Evolutionary conservation across 2,888 invertebrate genomes (phyloP).

Genomic region (Acheta domesticus): DNA sequence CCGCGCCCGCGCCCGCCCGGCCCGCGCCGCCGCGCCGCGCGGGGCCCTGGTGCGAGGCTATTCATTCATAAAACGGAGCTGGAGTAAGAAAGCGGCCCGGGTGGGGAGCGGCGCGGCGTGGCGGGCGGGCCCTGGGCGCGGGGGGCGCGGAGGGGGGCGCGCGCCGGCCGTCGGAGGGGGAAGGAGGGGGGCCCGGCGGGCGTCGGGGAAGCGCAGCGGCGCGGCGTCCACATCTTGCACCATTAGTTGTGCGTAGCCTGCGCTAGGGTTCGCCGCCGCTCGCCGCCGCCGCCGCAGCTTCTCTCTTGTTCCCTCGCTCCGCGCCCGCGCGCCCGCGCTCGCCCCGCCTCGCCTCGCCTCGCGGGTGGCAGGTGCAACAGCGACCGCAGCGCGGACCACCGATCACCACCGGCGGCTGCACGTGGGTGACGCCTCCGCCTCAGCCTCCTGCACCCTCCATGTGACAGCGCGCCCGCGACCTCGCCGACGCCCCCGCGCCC

Average conservation of each 20-base stretch:
- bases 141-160: slow-evolving; percentile 21
- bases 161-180: slow-evolving; percentile 20
- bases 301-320: not conserved
- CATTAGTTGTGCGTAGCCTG: slow-evolving; percentile 23
- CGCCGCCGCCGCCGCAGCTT: slow-evolving; percentile 12
- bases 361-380: too few relatives aligned
- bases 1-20: not conserved
- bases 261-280: not conserved
- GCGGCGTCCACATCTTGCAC: not conserved
- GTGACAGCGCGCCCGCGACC: too few relatives aligned
- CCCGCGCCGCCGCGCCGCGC: slow-evolving; percentile 18
- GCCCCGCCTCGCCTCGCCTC: not conserved
- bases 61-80: slow-evolving; percentile 34
- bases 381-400: too few relatives aligned
- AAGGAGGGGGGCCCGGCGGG: slow-evolving; percentile 20
- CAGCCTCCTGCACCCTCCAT: too few relatives aligned
- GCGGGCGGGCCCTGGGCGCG: slow-evolving; percentile 12
- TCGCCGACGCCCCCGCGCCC: not conserved
- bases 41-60: slow-evolving; percentile 35
- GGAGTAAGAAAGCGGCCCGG: not conserved
- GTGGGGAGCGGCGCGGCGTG: slow-evolving; percentile 18
- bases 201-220: slow-evolving; percentile 19
- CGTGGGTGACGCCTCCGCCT: too few relatives aligned
- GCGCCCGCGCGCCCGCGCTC: not conserved
- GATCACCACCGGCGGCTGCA: too few relatives aligned